Evolutionary conservation across 2,888 invertebrate species (phyloP), one percentile per base, ranked within the genome.

Genomic region (Macrophya alboannulata): DNA sequence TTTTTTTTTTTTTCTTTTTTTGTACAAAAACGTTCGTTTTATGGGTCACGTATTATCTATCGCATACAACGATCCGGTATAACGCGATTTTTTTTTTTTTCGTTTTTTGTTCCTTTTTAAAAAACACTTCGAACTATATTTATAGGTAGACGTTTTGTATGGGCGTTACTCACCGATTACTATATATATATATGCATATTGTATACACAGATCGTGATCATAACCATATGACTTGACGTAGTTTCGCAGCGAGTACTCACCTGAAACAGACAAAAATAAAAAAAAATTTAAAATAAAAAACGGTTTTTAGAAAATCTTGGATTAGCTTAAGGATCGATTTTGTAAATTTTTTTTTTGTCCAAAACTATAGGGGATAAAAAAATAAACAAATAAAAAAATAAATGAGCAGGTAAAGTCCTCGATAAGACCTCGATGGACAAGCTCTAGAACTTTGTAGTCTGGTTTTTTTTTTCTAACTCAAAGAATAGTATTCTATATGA

Each of bases 221-320:
- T n/a, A 12, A 21, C 25, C 15, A 40, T 45, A n/a, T 77, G 45
- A 40, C 40, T 55, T n/a, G 55, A 55, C 6, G n/a, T n/a, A n/a
- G 55, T n/a, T 1, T 8, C 1, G 55, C n/a, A 55, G 55, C 48
- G n/a, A 31, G 48, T 37, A 71, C 83, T 83, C n/a, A 68, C 83
- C 81, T 81, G 81, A 62, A 81, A 81, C 81, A 81, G 12, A 83
- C 17, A n/a, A 40, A 31, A 62, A 76, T 45, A 10, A 76, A 25
- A 31, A 51, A 65, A n/a, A 25, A n/a, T n/a, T n/a, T n/a, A 83
- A 31, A 45, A 83, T 43, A 5, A 37, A 40, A 55, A 51, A 17
- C 17, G 9, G 21, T 74, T 74, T n/a, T 21, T 45, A 4, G 21
- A n/a, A 74, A 40, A 31, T 74, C 4, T 37, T 31, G 3, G 4